phyloP scores from a whole-genome alignment of 2,797 vertebrate species.

The Tragelaphus oryx region DNA sequence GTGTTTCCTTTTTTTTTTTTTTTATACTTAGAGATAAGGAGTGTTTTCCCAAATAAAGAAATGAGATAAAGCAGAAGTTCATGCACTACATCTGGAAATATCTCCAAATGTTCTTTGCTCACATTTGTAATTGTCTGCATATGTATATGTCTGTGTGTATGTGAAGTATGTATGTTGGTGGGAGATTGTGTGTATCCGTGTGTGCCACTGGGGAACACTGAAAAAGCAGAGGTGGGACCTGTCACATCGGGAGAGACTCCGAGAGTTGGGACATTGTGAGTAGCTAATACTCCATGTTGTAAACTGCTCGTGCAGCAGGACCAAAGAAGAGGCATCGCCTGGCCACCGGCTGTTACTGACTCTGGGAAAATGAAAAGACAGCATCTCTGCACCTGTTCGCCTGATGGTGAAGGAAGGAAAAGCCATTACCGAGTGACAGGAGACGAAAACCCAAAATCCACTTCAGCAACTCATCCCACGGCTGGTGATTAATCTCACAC shows the following conservation, averaged over 20 bases:
- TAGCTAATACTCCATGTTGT: constrained; percentile 60
- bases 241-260: constrained; percentile 65
- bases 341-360: constrained; percentile 84
- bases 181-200: fast-evolving
- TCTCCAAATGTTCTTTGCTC: not conserved
- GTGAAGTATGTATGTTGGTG: not conserved
- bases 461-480: constrained; percentile 88
- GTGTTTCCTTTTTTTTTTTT: no score
- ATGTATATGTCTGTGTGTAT: not conserved
- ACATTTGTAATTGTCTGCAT: no score
- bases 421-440: constrained; percentile 87
- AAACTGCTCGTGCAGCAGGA: constrained; percentile 86
- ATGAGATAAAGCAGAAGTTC: not conserved
- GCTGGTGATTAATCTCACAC: constrained; percentile 96
- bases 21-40: not conserved
- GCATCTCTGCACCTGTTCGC: constrained; percentile 87
- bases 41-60: not conserved
- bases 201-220: not conserved
- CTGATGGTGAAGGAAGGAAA: constrained; percentile 86
- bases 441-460: constrained; percentile 86
- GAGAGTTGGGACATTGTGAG: constrained; percentile 72
- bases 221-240: constrained; percentile 47
- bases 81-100: not conserved
- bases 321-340: constrained; percentile 77
- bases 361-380: constrained; percentile 85